A percentile compares a stretch with the other conserved stretches of the same genome.
phyloP scores from a whole-genome alignment of 1,140 invertebrate species.

The Lutraria rhynchaena region DNA sequence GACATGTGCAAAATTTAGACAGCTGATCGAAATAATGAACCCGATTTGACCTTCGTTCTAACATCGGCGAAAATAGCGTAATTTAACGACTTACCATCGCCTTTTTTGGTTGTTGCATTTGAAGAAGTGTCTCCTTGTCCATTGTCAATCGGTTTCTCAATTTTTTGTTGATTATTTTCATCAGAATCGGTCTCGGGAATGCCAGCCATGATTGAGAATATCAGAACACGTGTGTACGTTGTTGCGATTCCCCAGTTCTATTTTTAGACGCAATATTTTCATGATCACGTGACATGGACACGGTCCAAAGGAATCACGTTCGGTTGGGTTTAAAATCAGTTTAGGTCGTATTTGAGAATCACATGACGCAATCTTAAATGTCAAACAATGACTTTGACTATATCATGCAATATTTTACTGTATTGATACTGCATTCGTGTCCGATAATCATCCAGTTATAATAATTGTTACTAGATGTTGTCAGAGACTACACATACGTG shows the following conservation, averaged over 20 bases:
- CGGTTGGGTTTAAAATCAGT: too few relatives aligned
- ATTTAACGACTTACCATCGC: conserved; percentile 33
- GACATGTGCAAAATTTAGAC: conserved; percentile 6
- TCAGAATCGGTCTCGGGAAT: conserved; percentile 46
- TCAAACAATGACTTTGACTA: too few relatives aligned
- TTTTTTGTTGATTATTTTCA: conserved; percentile 13
- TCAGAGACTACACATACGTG: too few relatives aligned
- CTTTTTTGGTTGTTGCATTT: conserved; percentile 8
- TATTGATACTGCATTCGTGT: too few relatives aligned
- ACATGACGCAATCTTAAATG: too few relatives aligned
- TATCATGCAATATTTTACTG: too few relatives aligned
- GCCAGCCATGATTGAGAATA: conserved; percentile 50
- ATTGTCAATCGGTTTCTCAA: conserved; percentile 11
- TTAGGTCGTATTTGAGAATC: too few relatives aligned
- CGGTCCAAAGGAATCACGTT: background rate
- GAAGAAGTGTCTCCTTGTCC: background rate
- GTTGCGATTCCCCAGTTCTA: conserved; percentile 44
- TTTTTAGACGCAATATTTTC: conserved; percentile 20
- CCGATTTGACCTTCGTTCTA: conserved; percentile 5
- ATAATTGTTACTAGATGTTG: too few relatives aligned
- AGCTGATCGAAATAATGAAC: conserved; percentile 30
- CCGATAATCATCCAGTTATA: too few relatives aligned
- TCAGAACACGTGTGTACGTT: conserved; percentile 46
- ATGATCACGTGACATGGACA: background rate
- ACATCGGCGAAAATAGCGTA: background rate